Evolutionary conservation across 1,140 invertebrate genomes (phyloP).

Genomic region (Phymorhynchus buccinoides): DNA sequence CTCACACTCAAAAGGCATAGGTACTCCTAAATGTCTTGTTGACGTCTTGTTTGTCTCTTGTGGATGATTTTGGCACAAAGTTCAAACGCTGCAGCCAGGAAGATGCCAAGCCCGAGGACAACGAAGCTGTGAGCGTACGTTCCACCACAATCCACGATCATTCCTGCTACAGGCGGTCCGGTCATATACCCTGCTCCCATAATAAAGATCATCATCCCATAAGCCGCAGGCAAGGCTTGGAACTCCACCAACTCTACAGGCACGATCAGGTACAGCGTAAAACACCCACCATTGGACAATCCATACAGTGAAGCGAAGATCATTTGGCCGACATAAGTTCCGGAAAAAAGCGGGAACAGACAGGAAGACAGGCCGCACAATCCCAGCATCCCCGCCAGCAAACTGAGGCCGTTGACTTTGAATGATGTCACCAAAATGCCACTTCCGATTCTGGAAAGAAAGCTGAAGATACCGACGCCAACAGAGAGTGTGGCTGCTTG

Average conservation of each 20-base stretch:
- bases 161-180: neutral
- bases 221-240: neutral
- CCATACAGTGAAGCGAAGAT: neutral
- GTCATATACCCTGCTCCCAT: neutral
- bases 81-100: neutral
- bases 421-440: neutral
- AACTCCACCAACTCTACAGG: neutral
- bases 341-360: conserved; percentile 12
- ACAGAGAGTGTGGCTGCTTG: neutral
- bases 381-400: neutral
- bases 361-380: neutral
- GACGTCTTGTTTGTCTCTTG: neutral
- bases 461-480: conserved; percentile 1
- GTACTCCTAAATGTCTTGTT: no score
- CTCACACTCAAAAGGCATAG: no score
- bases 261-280: neutral
- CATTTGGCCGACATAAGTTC: neutral
- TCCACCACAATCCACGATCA: neutral
- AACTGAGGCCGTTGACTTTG: neutral
- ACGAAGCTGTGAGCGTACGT: conserved; percentile 3
- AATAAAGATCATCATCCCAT: neutral
- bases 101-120: neutral
- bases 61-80: neutral
- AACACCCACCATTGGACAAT: neutral
- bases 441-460: conserved; percentile 9